Conservation (phyloP, 2,797 vertebrate species). For the Galagoides demidoff region DNA sequence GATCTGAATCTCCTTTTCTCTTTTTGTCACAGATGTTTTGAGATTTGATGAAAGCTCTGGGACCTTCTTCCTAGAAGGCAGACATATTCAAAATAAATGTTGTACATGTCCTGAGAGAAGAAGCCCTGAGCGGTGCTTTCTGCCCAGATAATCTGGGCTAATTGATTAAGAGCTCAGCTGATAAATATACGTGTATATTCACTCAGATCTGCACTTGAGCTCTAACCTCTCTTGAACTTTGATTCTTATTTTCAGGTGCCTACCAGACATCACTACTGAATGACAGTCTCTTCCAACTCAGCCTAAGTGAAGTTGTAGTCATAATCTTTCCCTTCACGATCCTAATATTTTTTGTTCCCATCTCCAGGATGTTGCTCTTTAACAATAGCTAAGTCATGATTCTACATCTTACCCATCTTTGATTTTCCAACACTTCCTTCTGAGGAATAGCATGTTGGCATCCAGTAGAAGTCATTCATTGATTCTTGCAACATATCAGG, state of each 20-base stretch:
- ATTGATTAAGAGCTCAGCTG: background rate
- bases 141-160: background rate
- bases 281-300: rapidly evolving
- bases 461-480: background rate
- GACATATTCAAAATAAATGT: background rate
- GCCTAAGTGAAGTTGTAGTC: background rate
- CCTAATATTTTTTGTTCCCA: background rate
- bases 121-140: background rate
- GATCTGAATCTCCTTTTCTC: background rate
- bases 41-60: background rate
- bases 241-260: background rate
- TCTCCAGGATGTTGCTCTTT: background rate
- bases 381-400: background rate
- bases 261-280: background rate
- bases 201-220: background rate
- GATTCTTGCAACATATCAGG: background rate
- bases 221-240: background rate
- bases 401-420: background rate
- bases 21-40: background rate
- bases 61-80: background rate
- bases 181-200: background rate
- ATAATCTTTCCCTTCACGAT: background rate
- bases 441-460: background rate
- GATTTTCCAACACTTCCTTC: background rate
- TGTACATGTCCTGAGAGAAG: background rate